These are phyloP conservation scores for Uropetala carovei DNA, from an alignment of 2,888 invertebrate species.

Conservation along the genomic window DNA sequence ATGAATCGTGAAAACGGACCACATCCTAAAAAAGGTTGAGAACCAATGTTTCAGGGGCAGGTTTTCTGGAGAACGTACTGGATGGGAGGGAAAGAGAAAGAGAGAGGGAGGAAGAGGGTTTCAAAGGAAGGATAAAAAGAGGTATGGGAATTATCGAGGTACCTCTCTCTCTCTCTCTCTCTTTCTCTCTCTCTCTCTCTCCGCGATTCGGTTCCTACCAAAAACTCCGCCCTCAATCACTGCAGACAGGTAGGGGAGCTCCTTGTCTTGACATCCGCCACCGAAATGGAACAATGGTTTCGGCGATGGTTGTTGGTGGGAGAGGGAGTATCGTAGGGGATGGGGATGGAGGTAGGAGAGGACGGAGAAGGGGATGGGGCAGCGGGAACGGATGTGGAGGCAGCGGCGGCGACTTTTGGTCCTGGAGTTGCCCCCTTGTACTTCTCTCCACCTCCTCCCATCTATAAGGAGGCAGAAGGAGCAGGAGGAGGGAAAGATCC, in stretches of 20 bases:
- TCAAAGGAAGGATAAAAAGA: not conserved
- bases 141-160: conserved; percentile 1
- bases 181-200: not conserved
- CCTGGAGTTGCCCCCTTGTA: no score
- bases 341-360: not conserved
- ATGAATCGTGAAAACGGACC: no score
- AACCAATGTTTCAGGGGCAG: no score
- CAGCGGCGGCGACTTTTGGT: not conserved
- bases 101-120: not conserved
- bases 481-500: no score
- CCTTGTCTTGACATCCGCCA: conserved; percentile 50
- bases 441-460: no score
- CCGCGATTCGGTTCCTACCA: not conserved
- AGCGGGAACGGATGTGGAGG: not conserved
- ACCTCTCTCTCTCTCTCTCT: not conserved
- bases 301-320: not conserved
- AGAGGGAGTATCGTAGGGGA: no score
- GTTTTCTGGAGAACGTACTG: no score
- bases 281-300: conserved; percentile 53
- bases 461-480: no score
- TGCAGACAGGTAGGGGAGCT: conserved; percentile 8
- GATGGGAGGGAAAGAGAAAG: not conserved
- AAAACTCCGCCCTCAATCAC: conserved; percentile 28
- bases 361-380: no score
- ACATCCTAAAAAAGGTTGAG: no score